These are phyloP conservation scores for Sorex araneus DNA, from an alignment of 2,113 vertebrate genomes.

Conservation along the genomic window DNA sequence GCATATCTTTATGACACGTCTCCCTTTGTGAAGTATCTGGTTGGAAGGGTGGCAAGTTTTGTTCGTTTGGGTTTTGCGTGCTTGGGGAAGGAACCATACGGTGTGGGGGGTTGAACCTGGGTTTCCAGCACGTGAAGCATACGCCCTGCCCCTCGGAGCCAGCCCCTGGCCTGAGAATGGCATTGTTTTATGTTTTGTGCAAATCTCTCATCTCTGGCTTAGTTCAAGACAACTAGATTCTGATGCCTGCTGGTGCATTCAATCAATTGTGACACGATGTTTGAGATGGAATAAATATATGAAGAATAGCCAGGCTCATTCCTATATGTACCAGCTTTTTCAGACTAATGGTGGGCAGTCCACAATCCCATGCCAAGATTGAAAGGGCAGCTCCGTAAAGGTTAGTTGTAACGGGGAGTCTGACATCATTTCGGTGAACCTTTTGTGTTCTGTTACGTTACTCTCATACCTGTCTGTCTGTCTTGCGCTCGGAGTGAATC, in stretches of 20 bases:
- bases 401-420: not conserved
- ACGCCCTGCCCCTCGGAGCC: too few relatives aligned
- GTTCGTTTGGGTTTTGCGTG: too few relatives aligned
- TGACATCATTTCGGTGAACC: conserved; percentile 16
- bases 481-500: conserved; percentile 15
- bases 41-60: too few relatives aligned
- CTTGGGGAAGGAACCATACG: too few relatives aligned
- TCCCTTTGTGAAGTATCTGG: not conserved
- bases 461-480: not conserved
- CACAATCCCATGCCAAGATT: not conserved
- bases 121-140: too few relatives aligned
- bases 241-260: not conserved
- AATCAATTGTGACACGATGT: not conserved
- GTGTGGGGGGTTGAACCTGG: too few relatives aligned
- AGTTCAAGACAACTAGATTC: not conserved
- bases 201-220: not conserved
- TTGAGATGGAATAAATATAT: not conserved
- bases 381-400: conserved; percentile 25
- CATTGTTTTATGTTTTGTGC: conserved; percentile 43
- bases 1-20: conserved; percentile 20
- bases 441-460: conserved; percentile 11
- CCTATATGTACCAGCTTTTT: not conserved
- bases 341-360: not conserved
- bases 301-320: not conserved
- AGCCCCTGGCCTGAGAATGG: not conserved